Conservation (phyloP, 2,888 invertebrate species). For the Mactromeris polynyma region DNA sequence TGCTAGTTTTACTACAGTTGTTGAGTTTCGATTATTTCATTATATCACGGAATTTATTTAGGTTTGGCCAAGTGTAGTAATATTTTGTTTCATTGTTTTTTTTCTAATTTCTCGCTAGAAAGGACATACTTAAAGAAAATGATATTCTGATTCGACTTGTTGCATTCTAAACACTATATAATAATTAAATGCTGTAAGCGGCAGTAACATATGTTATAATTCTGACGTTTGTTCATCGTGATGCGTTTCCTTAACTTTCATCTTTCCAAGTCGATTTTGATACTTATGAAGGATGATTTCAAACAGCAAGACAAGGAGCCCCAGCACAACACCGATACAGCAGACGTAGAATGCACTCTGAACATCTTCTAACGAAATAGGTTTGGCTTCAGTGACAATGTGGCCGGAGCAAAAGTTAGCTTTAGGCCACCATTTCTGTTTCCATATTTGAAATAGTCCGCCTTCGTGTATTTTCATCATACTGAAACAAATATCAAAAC, state of each 20-base stretch:
- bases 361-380: slow-evolving; percentile 36
- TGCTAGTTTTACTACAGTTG: no score
- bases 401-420: slow-evolving; percentile 36
- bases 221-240: neutral
- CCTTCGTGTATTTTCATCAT: slow-evolving; percentile 60
- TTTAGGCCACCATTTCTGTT: slow-evolving; percentile 54
- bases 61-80: no score
- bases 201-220: neutral
- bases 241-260: neutral
- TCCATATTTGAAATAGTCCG: slow-evolving; percentile 55
- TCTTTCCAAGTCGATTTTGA: neutral
- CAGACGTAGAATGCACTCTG: slow-evolving; percentile 51
- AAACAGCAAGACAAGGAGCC: slow-evolving; percentile 3
- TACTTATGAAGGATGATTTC: slow-evolving; percentile 29
- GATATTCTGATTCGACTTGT: no score
- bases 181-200: no score
- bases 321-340: slow-evolving; percentile 18
- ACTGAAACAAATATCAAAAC: slow-evolving; percentile 32
- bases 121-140: no score
- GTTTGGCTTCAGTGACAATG: slow-evolving; percentile 28
- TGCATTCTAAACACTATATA: no score
- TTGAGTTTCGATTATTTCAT: no score
- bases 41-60: no score
- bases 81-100: no score
- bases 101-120: no score